A percentile compares a stretch with the other conserved stretches of the same genome.
These are phyloP conservation scores for Chromobotia macracanthus DNA, from an alignment of 2,797 vertebrate species.

Conservation along the genomic window DNA sequence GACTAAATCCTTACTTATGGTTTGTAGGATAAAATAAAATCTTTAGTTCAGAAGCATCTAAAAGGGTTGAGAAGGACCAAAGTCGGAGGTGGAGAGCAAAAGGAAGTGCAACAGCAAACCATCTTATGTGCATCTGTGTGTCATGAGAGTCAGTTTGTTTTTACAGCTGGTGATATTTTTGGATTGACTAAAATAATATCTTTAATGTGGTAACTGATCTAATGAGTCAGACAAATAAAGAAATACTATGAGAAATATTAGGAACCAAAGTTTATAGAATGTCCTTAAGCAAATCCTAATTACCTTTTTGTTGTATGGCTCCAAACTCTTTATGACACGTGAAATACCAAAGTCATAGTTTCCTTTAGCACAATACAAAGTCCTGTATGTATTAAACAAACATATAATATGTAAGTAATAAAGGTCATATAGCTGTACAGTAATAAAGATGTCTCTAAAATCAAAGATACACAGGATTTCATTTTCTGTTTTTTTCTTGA, in stretches of 20 bases:
- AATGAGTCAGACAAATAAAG: not conserved
- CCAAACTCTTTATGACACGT: conserved; percentile 94
- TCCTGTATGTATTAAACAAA: conserved; percentile 78
- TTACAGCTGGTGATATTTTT: conserved; percentile 54
- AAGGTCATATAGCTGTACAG: too few relatives aligned
- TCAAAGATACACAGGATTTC: not conserved
- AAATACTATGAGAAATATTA: not conserved
- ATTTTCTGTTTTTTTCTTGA: too few relatives aligned
- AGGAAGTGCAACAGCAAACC: conserved; percentile 17
- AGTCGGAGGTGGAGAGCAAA: not conserved
- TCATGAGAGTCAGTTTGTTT: conserved; percentile 47
- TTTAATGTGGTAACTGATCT: not conserved
- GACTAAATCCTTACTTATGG: too few relatives aligned
- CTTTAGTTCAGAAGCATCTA: not conserved
- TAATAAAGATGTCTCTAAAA: not conserved
- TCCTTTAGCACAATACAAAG: conserved; percentile 93
- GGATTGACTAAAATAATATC: conserved; percentile 30
- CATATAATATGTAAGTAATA: not conserved
- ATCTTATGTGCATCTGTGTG: conserved; percentile 15
- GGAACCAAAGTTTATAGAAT: not conserved
- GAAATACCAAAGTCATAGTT: conserved; percentile 97
- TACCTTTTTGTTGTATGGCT: conserved; percentile 95
- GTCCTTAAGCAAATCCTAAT: conserved; percentile 7
- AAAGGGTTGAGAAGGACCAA: not conserved
- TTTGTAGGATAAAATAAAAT: too few relatives aligned